phyloP scores from a whole-genome alignment of 2,113 vertebrate species.

The Smithornis capensis region DNA sequence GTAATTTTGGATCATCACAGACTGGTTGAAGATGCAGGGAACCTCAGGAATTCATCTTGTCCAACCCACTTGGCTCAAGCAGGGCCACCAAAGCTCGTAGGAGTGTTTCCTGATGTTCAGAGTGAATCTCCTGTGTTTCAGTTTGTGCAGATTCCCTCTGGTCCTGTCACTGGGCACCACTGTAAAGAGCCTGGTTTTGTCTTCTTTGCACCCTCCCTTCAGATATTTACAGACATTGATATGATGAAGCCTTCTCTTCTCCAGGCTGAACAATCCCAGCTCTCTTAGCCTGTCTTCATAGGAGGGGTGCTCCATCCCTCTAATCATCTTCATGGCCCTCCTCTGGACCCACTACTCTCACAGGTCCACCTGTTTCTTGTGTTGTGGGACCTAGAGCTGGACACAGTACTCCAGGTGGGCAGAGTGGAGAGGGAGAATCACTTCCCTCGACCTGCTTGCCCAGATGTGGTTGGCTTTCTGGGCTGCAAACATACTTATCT shows the following conservation, averaged over 20 bases:
- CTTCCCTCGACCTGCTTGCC: background rate
- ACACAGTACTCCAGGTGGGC: background rate
- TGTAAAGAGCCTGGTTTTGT: background rate
- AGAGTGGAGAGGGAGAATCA: background rate
- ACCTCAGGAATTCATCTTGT: background rate
- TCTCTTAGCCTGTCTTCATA: background rate
- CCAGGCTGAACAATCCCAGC: background rate
- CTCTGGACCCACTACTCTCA: background rate
- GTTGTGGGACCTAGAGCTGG: background rate
- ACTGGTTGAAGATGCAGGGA: background rate
- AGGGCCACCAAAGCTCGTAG: fast-evolving
- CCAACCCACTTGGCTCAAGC: background rate
- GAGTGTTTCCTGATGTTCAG: background rate
- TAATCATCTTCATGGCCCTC: background rate
- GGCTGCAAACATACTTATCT: background rate
- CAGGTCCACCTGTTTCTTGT: background rate
- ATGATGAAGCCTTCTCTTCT: background rate
- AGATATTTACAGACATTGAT: background rate
- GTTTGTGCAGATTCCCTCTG: too few species aligned
- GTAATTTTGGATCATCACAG: background rate
- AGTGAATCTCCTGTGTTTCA: background rate
- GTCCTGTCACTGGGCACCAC: background rate
- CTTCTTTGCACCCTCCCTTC: background rate
- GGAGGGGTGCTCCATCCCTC: background rate
- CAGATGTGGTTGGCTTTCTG: background rate